A percentile compares a stretch with the other conserved stretches of the same genome.
Evolutionary conservation across 1,140 invertebrate genomes (phyloP).

Genomic region (Coboldia fuscipes): DNA sequence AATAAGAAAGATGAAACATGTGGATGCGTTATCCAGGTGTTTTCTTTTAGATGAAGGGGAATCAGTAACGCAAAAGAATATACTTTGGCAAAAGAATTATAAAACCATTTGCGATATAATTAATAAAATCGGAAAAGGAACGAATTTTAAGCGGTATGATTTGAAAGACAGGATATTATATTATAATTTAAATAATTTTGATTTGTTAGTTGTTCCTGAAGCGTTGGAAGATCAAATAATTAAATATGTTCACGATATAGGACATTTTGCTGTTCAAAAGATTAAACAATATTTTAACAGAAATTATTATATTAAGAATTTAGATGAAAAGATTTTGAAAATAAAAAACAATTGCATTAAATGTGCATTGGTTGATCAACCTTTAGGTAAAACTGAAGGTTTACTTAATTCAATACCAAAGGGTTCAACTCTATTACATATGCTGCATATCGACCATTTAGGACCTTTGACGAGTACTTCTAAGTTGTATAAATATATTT

Average conservation of each 20-base stretch:
- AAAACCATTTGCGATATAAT: too few relatives aligned
- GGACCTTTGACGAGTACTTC: conserved; percentile 8
- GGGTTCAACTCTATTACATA: conserved; percentile 8
- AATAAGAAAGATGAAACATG: conserved; percentile 10
- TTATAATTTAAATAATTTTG: too few relatives aligned
- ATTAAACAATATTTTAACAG: conserved; percentile 1
- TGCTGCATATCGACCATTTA: conserved; percentile 11
- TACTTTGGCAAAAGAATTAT: too few relatives aligned
- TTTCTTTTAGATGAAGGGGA: too few relatives aligned
- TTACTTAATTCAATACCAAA: conserved; percentile 11
- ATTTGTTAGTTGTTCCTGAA: conserved; percentile 8
- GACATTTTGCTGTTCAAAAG: conserved; percentile 5
- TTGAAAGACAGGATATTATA: too few relatives aligned
- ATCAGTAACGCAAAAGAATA: too few relatives aligned
- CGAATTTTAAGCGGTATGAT: too few relatives aligned
- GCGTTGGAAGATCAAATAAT: conserved; percentile 8
- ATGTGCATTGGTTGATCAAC: conserved; percentile 2
- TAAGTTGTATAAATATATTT: conserved; percentile 1
- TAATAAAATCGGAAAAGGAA: too few relatives aligned
- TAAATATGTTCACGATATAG: conserved; percentile 4
- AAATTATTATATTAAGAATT: conserved; percentile 7
- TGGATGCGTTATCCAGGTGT: conserved; percentile 13
- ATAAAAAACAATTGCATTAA: conserved; percentile 1
- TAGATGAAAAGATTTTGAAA: conserved; percentile 1
- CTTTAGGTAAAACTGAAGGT: conserved; percentile 6